Evolutionary conservation across 2,113 vertebrate genomes (phyloP).

Genomic region (Tragelaphus buxtoni): DNA sequence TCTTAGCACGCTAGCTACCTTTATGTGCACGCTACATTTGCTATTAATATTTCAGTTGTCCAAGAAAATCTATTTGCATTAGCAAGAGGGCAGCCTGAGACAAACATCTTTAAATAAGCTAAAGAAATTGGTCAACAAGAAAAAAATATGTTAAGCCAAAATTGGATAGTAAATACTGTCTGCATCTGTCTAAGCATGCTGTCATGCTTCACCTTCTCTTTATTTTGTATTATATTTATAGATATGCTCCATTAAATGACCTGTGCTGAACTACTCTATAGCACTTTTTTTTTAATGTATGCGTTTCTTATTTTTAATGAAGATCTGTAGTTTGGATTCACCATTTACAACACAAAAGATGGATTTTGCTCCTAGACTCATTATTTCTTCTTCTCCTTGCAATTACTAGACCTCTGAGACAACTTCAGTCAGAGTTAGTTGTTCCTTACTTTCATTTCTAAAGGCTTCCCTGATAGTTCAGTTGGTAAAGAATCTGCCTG

Average conservation of each 20-base stretch:
- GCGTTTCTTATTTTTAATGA: conserved; percentile 61
- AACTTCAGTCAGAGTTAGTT: conserved; percentile 10
- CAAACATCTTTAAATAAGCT: conserved; percentile 33
- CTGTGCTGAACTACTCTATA: neutral
- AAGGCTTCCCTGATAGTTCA: neutral
- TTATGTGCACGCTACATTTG: neutral
- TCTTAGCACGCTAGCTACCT: neutral
- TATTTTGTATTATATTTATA: conserved; percentile 56
- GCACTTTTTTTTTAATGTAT: conserved; percentile 35
- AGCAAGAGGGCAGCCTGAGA: neutral
- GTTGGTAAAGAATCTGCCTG: neutral
- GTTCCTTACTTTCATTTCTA: conserved; percentile 52
- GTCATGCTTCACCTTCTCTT: neutral
- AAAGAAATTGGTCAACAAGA: conserved; percentile 7
- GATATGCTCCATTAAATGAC: conserved; percentile 30
- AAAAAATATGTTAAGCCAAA: neutral
- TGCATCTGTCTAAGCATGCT: neutral
- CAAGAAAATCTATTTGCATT: neutral
- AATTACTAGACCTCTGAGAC: conserved; percentile 33
- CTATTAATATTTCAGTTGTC: neutral
- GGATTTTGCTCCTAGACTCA: conserved; percentile 56
- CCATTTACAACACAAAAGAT: conserved; percentile 46
- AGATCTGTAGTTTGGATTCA: conserved; percentile 18
- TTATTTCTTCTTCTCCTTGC: conserved; percentile 61
- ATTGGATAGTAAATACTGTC: neutral